Conservation (phyloP, 1,140 invertebrate genomes). For the Drosophila ohnishii region DNA sequence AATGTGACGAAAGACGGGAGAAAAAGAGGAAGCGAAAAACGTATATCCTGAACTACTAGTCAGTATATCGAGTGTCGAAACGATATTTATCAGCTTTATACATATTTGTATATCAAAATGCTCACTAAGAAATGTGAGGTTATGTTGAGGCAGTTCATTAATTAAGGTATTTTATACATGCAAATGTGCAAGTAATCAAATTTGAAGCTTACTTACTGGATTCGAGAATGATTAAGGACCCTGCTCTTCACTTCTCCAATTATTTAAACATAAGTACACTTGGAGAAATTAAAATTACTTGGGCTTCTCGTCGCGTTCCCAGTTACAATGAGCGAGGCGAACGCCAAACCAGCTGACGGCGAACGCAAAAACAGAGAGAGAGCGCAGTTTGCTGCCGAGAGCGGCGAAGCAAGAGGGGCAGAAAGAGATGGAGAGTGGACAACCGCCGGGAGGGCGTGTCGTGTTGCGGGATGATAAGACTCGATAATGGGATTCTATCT, state of each 20-base stretch:
- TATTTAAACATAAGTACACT: constrained; percentile 43
- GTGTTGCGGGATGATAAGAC: constrained; percentile 30
- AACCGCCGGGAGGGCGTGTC: constrained; percentile 30
- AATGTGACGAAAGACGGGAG: constrained; percentile 21
- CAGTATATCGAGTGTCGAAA: not conserved
- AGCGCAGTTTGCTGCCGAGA: constrained; percentile 15
- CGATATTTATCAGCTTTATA: not conserved
- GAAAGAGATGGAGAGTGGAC: constrained; percentile 15
- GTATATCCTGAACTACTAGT: not conserved
- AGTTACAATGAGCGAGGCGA: constrained; percentile 63
- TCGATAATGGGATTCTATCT: constrained; percentile 15
- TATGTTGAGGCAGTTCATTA: constrained; percentile 24
- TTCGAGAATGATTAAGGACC: not conserved
- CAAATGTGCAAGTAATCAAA: not conserved
- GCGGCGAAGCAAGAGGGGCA: constrained; percentile 26
- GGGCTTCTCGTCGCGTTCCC: constrained; percentile 52
- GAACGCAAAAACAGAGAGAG: constrained; percentile 18
- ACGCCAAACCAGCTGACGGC: constrained; percentile 70
- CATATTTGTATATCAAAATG: constrained; percentile 1
- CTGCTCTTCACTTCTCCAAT: not conserved
- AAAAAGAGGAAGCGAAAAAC: not conserved
- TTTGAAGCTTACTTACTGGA: constrained; percentile 18
- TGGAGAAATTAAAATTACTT: constrained; percentile 61
- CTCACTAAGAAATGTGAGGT: constrained; percentile 56
- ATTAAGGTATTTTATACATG: not conserved